A percentile compares a stretch with the other conserved stretches of the same genome.
These are phyloP conservation scores for Eumaeus atala DNA, from an alignment of 1,140 invertebrate genomes.

Conservation along the genomic window DNA sequence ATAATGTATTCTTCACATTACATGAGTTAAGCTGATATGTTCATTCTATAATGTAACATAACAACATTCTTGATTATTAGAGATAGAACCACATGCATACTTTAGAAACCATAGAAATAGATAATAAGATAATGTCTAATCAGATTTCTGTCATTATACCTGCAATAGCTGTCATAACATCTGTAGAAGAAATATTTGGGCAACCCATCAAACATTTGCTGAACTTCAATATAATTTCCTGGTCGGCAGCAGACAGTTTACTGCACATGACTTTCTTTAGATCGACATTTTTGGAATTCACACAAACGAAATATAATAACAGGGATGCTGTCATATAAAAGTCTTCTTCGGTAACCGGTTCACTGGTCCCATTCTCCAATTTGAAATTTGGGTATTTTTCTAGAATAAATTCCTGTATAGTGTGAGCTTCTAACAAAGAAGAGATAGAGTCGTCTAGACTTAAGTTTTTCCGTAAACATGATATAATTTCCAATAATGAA, in stretches of 20 bases:
- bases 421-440: constrained; percentile 48
- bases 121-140: constrained; percentile 5
- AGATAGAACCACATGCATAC: neutral
- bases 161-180: constrained; percentile 54
- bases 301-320: constrained; percentile 59
- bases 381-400: constrained; percentile 60
- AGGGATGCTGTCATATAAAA: constrained; percentile 50
- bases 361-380: constrained; percentile 52
- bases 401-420: constrained; percentile 49
- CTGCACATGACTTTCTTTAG: constrained; percentile 64
- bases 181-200: constrained; percentile 34
- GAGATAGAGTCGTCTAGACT: constrained; percentile 58
- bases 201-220: constrained; percentile 58
- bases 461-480: constrained; percentile 49
- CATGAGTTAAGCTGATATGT: too few species aligned
- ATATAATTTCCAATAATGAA: constrained; percentile 47
- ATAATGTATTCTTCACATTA: too few species aligned
- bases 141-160: constrained; percentile 30
- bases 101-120: neutral
- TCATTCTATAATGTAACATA: too few species aligned
- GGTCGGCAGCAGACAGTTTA: constrained; percentile 47
- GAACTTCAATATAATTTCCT: constrained; percentile 58
- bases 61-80: too few species aligned
- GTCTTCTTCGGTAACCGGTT: constrained; percentile 41
- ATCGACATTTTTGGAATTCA: constrained; percentile 59